Percentiles rank a stretch among this genome's conserved stretches.
phyloP scores from a whole-genome alignment of 2,113 vertebrate species.

The Patagioenas fasciata region DNA sequence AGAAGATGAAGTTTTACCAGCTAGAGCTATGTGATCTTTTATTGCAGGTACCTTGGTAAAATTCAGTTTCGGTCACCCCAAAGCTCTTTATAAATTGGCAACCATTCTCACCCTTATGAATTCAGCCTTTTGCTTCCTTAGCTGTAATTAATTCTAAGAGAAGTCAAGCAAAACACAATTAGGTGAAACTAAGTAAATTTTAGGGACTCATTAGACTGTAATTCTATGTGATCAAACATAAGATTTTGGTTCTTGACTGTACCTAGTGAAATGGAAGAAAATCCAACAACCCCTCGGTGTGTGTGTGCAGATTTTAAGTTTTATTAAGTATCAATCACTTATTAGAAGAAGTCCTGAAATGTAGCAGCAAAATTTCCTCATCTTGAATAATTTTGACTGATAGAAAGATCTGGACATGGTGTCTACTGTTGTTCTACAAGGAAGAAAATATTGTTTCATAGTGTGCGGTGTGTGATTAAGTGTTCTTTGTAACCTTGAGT shows the following conservation, averaged over 20 bases:
- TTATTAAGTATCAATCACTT: not conserved
- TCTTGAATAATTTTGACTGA: not conserved
- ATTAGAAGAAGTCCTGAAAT: not conserved
- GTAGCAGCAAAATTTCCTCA: not conserved
- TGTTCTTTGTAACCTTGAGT: not conserved
- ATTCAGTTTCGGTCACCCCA: not conserved
- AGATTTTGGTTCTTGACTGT: not conserved
- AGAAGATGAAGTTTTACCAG: not conserved
- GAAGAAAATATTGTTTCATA: not conserved
- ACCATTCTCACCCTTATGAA: not conserved
- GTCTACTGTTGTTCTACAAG: not conserved
- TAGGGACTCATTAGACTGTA: not conserved
- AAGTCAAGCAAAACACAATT: not conserved
- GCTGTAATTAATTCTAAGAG: not conserved
- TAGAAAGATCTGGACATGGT: not conserved
- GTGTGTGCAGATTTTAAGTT: not conserved
- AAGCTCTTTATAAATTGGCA: not conserved
- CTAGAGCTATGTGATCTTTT: not conserved
- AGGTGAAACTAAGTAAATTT: not conserved
- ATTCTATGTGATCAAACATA: not conserved
- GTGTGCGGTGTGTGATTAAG: not conserved
- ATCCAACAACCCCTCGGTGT: fast-evolving
- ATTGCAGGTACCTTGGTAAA: not conserved
- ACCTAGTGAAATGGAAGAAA: not conserved
- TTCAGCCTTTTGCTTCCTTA: not conserved